Conservation (phyloP, 2,797 vertebrate species). For the Orientallactaga sibirica region DNA sequence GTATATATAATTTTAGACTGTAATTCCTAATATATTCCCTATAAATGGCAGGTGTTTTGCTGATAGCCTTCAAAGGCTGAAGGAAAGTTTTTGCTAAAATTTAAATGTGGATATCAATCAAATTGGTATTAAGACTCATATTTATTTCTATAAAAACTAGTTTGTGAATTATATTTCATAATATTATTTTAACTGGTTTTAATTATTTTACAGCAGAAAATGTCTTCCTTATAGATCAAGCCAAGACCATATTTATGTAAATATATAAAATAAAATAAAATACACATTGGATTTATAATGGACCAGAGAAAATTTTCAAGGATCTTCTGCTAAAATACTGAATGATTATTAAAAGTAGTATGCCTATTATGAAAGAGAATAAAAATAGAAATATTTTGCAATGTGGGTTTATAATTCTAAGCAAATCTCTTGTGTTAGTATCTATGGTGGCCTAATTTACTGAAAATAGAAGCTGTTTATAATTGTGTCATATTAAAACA, state of each 20-base stretch:
- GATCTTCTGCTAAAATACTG: neutral
- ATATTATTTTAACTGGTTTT: neutral
- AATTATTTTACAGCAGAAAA: neutral
- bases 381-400: constrained; percentile 42
- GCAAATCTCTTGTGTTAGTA: constrained; percentile 72
- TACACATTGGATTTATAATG: neutral
- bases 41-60: neutral
- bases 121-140: neutral
- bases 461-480: constrained; percentile 47
- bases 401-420: constrained; percentile 60
- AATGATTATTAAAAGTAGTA: constrained; percentile 30
- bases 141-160: neutral
- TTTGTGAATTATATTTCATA: neutral
- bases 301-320: constrained; percentile 7
- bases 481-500: constrained; percentile 63
- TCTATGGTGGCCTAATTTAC: constrained; percentile 70
- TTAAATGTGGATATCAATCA: constrained; percentile 8
- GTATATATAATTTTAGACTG: neutral
- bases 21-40: neutral
- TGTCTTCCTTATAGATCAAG: neutral
- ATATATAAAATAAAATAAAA: constrained; percentile 16
- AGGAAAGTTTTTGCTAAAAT: neutral
- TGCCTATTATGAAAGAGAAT: constrained; percentile 26
- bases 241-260: neutral
- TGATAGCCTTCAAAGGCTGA: neutral